Base-by-base conservation (phyloP, 2,797 vertebrate species). In the Chaunax sp. region DNA sequence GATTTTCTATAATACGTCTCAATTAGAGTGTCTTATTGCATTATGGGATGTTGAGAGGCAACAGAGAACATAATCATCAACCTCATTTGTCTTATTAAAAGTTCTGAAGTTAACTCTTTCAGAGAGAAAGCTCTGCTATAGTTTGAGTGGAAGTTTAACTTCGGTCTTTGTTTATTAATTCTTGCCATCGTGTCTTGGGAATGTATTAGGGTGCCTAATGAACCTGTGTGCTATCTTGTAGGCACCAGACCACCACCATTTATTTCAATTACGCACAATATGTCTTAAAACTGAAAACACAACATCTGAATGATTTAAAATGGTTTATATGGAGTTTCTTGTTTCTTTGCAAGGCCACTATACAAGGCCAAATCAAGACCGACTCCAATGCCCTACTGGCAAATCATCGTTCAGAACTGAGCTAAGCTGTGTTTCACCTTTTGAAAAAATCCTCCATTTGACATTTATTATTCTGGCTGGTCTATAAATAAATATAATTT, bases 401-500 rank as follows among this genome's bases (percentile, higher is more conserved):
- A 58, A 60, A 58, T 65, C n/a, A 60, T 46, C 54, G 26, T 37
- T 20, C 37, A 5, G 5, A 79, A 68, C 30, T 56, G 20, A 40
- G 44, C 41, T 38, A 57, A 59, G 51, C 18, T 49, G 9, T 22
- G 23, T 72, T 83, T 79, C 65, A 72, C 72, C 64, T 79, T 79
- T 65, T 30, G 46, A 59, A 73, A 61, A 60, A 75, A 78, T 20
- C 72, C 76, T 80, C 81, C 56, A 75, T 71, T 80, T 82, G 83
- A 86, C 78, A 84, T 86, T 77, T 78, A 75, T 80, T 53, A 77
- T 71, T 56, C 59, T 51, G 69, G 57, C 59, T 51, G 69, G 57
- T 64, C 78, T 87, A 86, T 77, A 83, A 81, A 90, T 89, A 85
- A 84, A 72, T 69, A 82, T 79, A 67, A 69, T 74, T 65, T 83